A percentile compares a stretch with the other conserved stretches of the same genome.
These are phyloP conservation scores for Xanthorhoe spadicearia DNA, from an alignment of 2,888 invertebrate species.

Conservation along the genomic window DNA sequence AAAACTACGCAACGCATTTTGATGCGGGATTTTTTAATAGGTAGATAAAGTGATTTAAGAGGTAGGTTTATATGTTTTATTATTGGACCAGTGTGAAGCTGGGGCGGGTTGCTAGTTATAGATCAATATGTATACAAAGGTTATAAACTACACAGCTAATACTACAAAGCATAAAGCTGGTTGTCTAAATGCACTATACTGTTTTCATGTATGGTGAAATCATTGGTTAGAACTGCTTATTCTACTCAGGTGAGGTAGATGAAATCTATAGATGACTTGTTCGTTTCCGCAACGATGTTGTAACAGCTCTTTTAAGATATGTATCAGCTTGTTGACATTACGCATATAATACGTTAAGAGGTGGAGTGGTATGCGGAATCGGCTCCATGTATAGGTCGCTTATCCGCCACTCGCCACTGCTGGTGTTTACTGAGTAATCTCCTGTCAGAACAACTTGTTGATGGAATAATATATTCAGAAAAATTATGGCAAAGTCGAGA, in stretches of 20 bases:
- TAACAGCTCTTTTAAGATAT: constrained; percentile 66
- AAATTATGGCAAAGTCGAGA: constrained; percentile 16
- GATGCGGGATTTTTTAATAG: too few relatives aligned
- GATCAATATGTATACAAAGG: too few relatives aligned
- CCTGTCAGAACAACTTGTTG: constrained; percentile 20
- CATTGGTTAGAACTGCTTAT: not conserved
- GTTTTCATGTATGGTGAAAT: too few relatives aligned
- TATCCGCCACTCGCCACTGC: constrained; percentile 40
- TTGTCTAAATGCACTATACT: too few relatives aligned
- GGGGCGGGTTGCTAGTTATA: too few relatives aligned
- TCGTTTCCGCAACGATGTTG: not conserved
- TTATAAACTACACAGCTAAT: too few relatives aligned
- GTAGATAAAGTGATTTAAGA: too few relatives aligned
- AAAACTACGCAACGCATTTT: too few relatives aligned
- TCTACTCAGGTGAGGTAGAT: not conserved
- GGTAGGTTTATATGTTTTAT: too few relatives aligned
- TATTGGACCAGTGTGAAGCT: too few relatives aligned
- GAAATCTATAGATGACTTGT: not conserved
- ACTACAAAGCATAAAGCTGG: too few relatives aligned
- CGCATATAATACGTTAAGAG: constrained; percentile 36
- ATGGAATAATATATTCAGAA: constrained; percentile 20
- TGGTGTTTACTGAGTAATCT: constrained; percentile 27
- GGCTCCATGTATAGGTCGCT: constrained; percentile 51
- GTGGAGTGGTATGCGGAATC: constrained; percentile 70
- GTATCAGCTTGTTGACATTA: constrained; percentile 61